These are phyloP conservation scores for Tricholauxania praeusta DNA, from an alignment of 2,888 invertebrate species.

Conservation along the genomic window DNA sequence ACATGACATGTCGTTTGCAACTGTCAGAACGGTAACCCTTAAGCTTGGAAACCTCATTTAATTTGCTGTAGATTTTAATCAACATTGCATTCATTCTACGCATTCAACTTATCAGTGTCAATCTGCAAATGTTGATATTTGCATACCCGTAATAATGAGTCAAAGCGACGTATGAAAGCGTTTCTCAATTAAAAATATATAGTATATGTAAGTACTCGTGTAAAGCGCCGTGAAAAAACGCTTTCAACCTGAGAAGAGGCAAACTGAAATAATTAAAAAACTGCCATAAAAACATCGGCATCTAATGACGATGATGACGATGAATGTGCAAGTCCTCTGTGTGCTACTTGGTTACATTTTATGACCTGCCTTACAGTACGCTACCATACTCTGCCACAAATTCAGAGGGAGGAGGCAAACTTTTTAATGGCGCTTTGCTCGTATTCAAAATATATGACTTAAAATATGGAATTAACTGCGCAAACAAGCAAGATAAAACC, in stretches of 20 bases:
- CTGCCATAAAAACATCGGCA: constrained; percentile 4
- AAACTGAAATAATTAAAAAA: constrained; percentile 28
- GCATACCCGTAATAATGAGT: neutral
- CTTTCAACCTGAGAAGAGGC: constrained; percentile 19
- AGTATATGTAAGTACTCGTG: too few relatives aligned
- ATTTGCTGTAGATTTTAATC: neutral
- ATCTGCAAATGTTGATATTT: constrained; percentile 27
- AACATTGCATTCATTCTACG: neutral
- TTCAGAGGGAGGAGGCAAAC: constrained; percentile 39
- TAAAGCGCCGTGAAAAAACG: too few relatives aligned
- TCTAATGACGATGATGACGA: constrained; percentile 18
- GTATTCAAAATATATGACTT: constrained; percentile 59
- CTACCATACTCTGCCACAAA: too few relatives aligned
- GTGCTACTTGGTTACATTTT: too few relatives aligned
- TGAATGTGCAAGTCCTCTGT: neutral
- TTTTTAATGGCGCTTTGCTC: constrained; percentile 62
- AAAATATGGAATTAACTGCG: constrained; percentile 54
- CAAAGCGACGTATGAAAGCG: neutral
- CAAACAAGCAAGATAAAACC: constrained; percentile 52
- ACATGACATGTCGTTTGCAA: too few relatives aligned
- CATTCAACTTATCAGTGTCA: constrained; percentile 33
- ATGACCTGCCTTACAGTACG: too few relatives aligned
- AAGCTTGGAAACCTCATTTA: too few relatives aligned
- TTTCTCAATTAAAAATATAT: constrained; percentile 35
- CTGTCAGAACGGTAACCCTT: too few relatives aligned